Conservation (phyloP, 2,113 vertebrate genomes). For the Triplophysa tibetana region DNA sequence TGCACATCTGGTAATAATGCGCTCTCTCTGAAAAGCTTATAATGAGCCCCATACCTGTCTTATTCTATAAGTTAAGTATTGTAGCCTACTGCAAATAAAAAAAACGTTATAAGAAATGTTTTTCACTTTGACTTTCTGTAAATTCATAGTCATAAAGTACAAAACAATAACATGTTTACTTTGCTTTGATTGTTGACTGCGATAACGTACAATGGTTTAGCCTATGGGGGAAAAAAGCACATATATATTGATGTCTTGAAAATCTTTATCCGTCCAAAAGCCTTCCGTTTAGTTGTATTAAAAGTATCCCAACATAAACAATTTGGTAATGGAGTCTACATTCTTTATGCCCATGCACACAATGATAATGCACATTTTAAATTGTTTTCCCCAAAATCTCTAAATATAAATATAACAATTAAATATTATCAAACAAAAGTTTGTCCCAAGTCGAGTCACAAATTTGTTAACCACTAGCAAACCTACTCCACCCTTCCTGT, state of each 20-base stretch:
- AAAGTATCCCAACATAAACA: neutral
- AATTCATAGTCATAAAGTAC: too few species aligned
- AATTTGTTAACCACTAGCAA: neutral
- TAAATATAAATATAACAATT: neutral
- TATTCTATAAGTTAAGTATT: neutral
- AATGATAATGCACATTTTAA: neutral
- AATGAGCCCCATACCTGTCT: neutral
- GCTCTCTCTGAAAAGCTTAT: neutral
- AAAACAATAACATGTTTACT: too few species aligned
- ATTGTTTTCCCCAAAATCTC: neutral
- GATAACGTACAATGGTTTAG: too few species aligned
- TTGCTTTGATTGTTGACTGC: too few species aligned
- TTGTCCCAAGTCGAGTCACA: neutral
- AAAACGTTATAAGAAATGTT: too few species aligned
- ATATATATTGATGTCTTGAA: neutral
- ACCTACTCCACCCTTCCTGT: neutral
- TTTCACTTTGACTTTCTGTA: too few species aligned
- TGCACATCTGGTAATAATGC: neutral
- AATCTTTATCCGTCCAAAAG: neutral
- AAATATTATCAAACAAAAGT: neutral
- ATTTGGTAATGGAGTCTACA: neutral
- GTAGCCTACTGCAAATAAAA: neutral
- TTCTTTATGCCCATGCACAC: neutral
- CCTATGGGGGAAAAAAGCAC: neutral
- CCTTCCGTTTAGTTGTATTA: neutral